Base-by-base conservation (phyloP, 1,140 invertebrate genomes). In the Drosophila sulfurigaster region DNA sequence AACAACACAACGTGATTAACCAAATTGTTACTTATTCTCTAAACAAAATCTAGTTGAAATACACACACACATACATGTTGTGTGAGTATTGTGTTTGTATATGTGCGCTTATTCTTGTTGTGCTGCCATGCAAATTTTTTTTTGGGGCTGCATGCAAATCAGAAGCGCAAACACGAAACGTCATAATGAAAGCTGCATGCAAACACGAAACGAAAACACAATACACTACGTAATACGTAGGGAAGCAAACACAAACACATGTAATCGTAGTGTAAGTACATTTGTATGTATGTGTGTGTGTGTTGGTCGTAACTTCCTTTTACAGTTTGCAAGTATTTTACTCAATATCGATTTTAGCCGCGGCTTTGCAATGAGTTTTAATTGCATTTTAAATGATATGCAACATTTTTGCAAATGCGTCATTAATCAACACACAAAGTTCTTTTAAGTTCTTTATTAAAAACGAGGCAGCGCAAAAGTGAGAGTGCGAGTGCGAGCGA, bases 61-160 rank as follows among this genome's bases (percentile, higher is more conserved):
- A 46, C n/a, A 32, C 20, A 16, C 3, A 20, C 11, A 41, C 43
- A 15, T 38, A 15, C 3, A 20, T 15, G 15, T 4, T 15, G 32
- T 8, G 20, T 13, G 13, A 46, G 10, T 15, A 46, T 11, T 59
- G 45, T 58, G 20, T 58, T 1, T 52, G 63, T 65, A 43, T 57
- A 5, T 66, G 38, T 62, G 13, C n/a, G 11, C 30, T 49, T 13
- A 15, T 75, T 54, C 45, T 75, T 64, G 25, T 52, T 64, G 43
- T 30, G 32, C 35, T 38, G 41, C n/a, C 43, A 75, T 63, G 72
- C 66, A 63, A 64, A 71, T 25, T 25, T 25, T 25, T 25, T 63
- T 48, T 62, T 59, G 48, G 54, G 16, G 46, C 38, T 74, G 46
- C 41, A 72, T 76, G 74, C 74, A 76, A 76, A 76, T 76, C 54